Conservation (phyloP, 2,113 vertebrate species). For the Ciconia stormi region DNA sequence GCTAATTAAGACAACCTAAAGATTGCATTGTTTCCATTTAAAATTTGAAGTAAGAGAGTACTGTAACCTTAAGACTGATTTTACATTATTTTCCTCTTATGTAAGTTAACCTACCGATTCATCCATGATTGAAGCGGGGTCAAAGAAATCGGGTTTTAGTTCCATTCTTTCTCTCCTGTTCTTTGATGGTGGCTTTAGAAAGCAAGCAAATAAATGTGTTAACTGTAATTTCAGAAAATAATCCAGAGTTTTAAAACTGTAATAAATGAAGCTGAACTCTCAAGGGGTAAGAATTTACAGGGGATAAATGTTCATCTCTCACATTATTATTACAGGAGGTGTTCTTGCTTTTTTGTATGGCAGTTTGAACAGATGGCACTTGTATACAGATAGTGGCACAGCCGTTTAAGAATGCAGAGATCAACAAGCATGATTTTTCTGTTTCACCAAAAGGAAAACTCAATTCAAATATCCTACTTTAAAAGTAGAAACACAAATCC, state of each 20-base stretch:
- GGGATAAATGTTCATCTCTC: background rate
- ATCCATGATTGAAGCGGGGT: constrained; percentile 99
- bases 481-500: background rate
- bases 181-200: constrained; percentile 92
- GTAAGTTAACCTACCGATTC: constrained; percentile 88
- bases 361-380: background rate
- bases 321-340: background rate
- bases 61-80: background rate
- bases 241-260: background rate
- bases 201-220: constrained; percentile 32
- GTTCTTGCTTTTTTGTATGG: background rate
- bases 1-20: background rate
- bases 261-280: background rate
- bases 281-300: background rate
- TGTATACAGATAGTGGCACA: background rate
- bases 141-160: constrained; percentile 98
- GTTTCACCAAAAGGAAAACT: background rate
- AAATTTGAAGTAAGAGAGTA: background rate
- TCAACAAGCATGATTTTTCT: background rate
- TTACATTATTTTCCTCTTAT: background rate
- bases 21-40: background rate
- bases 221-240: background rate
- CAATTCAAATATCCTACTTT: background rate
- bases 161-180: constrained; percentile 97
- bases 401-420: background rate